Evolutionary conservation across 2,888 invertebrate genomes (phyloP), one percentile per base, ranked within the genome.

Genomic region (Ophraella communa): DNA sequence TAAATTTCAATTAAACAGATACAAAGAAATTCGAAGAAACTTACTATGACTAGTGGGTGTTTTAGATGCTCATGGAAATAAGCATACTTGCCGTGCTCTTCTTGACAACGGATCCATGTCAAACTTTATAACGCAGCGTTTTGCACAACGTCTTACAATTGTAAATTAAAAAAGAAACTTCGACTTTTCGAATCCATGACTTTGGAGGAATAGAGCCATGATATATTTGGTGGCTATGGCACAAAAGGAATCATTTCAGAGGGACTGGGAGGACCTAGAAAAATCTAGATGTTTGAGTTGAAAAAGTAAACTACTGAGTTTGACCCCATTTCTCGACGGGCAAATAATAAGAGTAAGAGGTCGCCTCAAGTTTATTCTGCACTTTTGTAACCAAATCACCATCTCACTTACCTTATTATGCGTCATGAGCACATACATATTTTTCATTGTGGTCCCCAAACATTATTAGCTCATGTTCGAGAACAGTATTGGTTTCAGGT

Each of bases 81-180:
- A n/a, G n/a, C n/a, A n/a, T n/a, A n/a, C n/a, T n/a, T n/a, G 55
- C n/a, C 35, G 62, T 21, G 56, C 20, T 49, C 33, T 62, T 1
- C 35, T 62, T n/a, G 62, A 62, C 24, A 24, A 24, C 24, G 24
- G 24, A 24, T 24, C 24, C 24, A 24, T 24, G 24, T 24, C 24
- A 24, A 24, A 24, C 24, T 24, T 24, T 24, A 24, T 24, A 24
- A 24, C 24, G 24, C 24, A 24, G 24, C 24, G 24, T 24, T 24
- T 3, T 24, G 24, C 24, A 24, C 24, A 24, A 24, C 24, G 24
- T 24, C 24, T 27, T 4, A 33, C 1, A 33, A 33, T 4, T 33
- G 33, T 1, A 27, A 27, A 3, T 27, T 27, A 3, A 27, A 27
- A 27, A 27, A 4, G 27, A 8, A 27, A 27, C 4, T 33, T 11